phyloP scores from a whole-genome alignment of 2,113 vertebrate species.

The Gavia stellata region DNA sequence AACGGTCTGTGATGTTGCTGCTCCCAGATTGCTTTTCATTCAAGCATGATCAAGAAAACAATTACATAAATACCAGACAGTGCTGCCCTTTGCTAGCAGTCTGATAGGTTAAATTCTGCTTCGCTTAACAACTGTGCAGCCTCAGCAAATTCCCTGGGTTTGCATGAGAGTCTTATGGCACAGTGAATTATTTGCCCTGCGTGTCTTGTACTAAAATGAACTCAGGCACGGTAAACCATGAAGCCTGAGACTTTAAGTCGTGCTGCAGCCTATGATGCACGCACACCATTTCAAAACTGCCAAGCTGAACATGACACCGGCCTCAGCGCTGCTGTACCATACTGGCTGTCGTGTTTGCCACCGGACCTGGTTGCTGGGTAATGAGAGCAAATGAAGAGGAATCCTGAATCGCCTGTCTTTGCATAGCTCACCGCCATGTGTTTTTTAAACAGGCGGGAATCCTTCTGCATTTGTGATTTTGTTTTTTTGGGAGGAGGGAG shows the following conservation, averaged over 20 bases:
- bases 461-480: not conserved
- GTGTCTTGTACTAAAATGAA: not conserved
- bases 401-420: not conserved
- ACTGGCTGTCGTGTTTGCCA: accelerated
- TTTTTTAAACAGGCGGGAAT: not conserved
- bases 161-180: not conserved
- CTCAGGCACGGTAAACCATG: not conserved
- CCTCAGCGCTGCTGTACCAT: not conserved
- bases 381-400: not conserved
- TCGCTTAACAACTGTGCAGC: not conserved
- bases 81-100: not conserved
- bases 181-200: not conserved
- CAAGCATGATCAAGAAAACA: slow-evolving; percentile 10
- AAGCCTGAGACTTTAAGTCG: not conserved
- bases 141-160: not conserved
- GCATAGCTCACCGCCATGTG: not conserved
- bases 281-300: not conserved
- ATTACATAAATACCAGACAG: slow-evolving; percentile 1
- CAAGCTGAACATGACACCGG: not conserved
- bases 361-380: not conserved
- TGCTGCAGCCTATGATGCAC: not conserved
- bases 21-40: not conserved
- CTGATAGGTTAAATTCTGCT: slow-evolving; percentile 29
- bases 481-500: not conserved
- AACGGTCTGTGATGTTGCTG: not conserved